Conservation (phyloP, 2,888 invertebrate genomes). For the Nudaria mundana region DNA sequence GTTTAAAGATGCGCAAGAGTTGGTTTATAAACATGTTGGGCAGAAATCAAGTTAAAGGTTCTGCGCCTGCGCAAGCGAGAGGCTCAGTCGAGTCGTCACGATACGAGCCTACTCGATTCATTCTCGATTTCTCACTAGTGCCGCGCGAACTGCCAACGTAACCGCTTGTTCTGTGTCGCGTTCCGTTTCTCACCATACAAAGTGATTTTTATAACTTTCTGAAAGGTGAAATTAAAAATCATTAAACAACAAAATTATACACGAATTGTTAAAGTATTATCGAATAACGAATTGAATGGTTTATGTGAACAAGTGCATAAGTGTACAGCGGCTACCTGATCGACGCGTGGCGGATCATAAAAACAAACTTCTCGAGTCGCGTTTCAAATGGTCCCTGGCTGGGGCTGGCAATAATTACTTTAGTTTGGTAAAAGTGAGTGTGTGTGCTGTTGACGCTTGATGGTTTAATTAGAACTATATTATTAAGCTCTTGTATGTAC, state of each 20-base stretch:
- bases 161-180: constrained; percentile 53
- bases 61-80: constrained; percentile 57
- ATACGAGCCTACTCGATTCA: constrained; percentile 51
- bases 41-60: constrained; percentile 50
- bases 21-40: constrained; percentile 45
- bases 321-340: constrained; percentile 42
- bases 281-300: constrained; percentile 62
- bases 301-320: constrained; percentile 61
- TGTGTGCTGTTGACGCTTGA: constrained; percentile 71
- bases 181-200: constrained; percentile 32
- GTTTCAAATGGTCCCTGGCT: constrained; percentile 67
- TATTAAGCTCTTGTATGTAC: constrained; percentile 57
- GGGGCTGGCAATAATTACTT: constrained; percentile 73
- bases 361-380: constrained; percentile 68
- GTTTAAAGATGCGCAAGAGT: constrained; percentile 59
- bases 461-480: constrained; percentile 69
- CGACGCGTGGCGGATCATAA: constrained; percentile 68
- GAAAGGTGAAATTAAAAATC: constrained; percentile 52
- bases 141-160: constrained; percentile 62
- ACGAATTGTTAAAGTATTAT: constrained; percentile 47
- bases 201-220: constrained; percentile 45
- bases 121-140: constrained; percentile 66
- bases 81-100: too few relatives aligned
- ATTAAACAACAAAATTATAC: constrained; percentile 40
- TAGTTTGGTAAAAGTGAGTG: constrained; percentile 78